Conservation (phyloP, 2,797 vertebrate species). For the Enteromius viviparus region DNA sequence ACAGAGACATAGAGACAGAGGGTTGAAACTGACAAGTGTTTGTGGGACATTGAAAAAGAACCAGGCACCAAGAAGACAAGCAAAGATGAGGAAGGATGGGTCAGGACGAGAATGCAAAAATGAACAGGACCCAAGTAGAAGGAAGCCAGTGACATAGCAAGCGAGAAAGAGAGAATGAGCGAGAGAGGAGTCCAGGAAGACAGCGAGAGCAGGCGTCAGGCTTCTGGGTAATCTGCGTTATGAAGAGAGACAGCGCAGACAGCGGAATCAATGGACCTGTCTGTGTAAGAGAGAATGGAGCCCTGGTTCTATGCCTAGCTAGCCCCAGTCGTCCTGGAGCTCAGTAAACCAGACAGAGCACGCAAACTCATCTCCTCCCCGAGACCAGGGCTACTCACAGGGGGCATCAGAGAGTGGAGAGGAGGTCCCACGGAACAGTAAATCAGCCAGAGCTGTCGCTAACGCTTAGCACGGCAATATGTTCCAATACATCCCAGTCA, state of each 20-base stretch:
- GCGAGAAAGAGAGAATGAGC: slow-evolving; percentile 1
- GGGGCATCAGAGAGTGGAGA: slow-evolving; percentile 45
- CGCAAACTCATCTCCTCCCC: slow-evolving; percentile 56
- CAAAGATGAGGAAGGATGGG: slow-evolving; percentile 26
- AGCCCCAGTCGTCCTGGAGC: slow-evolving; percentile 36
- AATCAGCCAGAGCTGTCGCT: slow-evolving; percentile 54
- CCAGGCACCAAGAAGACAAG: slow-evolving; percentile 24
- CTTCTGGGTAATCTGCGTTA: slow-evolving; percentile 39
- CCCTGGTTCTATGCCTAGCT: slow-evolving; percentile 38
- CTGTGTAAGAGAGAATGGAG: slow-evolving; percentile 35
- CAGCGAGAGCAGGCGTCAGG: slow-evolving; percentile 35
- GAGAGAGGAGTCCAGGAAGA: slow-evolving; percentile 14
- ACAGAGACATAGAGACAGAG: slow-evolving; percentile 24
- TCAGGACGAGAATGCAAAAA: slow-evolving; percentile 18
- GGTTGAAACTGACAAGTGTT: slow-evolving; percentile 44
- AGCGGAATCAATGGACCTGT: slow-evolving; percentile 53
- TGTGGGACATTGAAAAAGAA: slow-evolving; percentile 27
- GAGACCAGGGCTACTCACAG: slow-evolving; percentile 43
- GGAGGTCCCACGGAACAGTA: slow-evolving; percentile 47
- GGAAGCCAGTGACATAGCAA: neutral
- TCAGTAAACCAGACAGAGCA: slow-evolving; percentile 58
- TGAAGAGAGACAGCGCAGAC: slow-evolving; percentile 38
- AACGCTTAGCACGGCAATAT: slow-evolving; percentile 52
- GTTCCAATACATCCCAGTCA: slow-evolving; percentile 55
- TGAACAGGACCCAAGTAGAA: neutral